Conservation (phyloP, 2,888 invertebrate genomes). For the Oasisia sp. region DNA sequence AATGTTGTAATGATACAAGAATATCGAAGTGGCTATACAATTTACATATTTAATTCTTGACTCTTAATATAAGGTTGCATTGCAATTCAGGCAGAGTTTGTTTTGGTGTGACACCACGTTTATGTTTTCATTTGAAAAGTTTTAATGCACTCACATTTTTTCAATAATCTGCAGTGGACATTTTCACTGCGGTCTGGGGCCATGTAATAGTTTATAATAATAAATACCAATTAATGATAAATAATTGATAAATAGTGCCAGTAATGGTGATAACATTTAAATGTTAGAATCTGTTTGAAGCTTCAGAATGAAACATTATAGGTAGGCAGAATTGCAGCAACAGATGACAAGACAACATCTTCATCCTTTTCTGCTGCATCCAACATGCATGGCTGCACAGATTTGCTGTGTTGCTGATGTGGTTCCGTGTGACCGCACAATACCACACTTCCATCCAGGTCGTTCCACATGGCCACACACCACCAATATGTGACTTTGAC, state of each 20-base stretch:
- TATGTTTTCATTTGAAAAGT: not conserved
- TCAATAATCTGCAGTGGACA: not conserved
- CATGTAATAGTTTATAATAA: not conserved
- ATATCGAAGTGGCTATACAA: not conserved
- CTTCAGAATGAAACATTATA: too few species aligned
- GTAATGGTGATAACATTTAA: not conserved
- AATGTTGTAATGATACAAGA: not conserved
- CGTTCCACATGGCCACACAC: not conserved
- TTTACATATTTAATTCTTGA: not conserved
- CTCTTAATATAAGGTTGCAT: not conserved
- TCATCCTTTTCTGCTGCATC: not conserved
- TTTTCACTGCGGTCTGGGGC: not conserved
- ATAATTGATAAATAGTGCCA: not conserved
- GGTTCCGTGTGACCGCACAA: not conserved
- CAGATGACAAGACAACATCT: not conserved
- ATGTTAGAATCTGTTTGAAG: too few species aligned
- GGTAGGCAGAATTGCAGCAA: not conserved
- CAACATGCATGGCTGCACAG: not conserved
- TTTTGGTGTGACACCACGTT: not conserved
- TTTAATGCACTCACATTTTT: constrained; percentile 2
- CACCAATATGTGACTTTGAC: not conserved
- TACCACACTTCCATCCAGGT: not conserved
- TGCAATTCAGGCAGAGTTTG: not conserved
- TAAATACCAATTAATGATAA: not conserved
- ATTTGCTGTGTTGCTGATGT: not conserved